A percentile compares a stretch with the other conserved stretches of the same genome.
Evolutionary conservation across 23 tunicate genomes (phyloP).

Genomic region (Styela plicata): DNA sequence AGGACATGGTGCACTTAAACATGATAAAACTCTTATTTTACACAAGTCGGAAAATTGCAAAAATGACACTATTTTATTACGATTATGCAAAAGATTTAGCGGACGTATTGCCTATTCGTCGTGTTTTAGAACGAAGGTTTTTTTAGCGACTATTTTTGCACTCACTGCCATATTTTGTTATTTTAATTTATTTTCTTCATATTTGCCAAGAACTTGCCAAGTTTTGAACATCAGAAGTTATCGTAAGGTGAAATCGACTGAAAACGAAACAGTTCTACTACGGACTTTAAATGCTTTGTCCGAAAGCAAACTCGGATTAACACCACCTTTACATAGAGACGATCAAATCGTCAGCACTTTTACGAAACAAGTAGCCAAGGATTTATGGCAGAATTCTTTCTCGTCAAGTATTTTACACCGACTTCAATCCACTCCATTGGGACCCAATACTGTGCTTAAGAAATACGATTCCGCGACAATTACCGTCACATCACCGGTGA

Average conservation of each 20-base stretch:
- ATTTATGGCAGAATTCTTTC: not conserved
- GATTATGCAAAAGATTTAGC: constrained; percentile 23
- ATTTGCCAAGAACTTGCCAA: constrained; percentile 10
- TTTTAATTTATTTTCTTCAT: constrained; percentile 22
- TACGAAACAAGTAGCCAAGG: constrained; percentile 13
- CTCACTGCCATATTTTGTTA: constrained; percentile 20
- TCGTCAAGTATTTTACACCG: not conserved
- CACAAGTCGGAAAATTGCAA: constrained; percentile 11
- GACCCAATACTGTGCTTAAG: constrained; percentile 17
- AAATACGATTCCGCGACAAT: not conserved
- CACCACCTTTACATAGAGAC: not conserved
- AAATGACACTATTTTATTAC: constrained; percentile 15
- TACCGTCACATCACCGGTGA: not conserved
- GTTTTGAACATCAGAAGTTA: not conserved
- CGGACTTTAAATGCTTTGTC: constrained; percentile 1
- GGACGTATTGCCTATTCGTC: constrained; percentile 18
- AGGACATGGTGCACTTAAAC: constrained; percentile 12
- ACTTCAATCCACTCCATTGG: not conserved
- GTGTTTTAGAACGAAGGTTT: constrained; percentile 8
- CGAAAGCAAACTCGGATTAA: not conserved
- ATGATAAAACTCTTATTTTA: constrained; percentile 18
- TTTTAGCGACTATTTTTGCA: constrained; percentile 10
- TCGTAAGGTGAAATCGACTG: constrained; percentile 2
- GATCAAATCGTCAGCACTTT: constrained; percentile 6
- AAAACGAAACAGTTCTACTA: constrained; percentile 5